Evolutionary conservation across 1,140 invertebrate species (phyloP).

Genomic region (Nebria ingens): DNA sequence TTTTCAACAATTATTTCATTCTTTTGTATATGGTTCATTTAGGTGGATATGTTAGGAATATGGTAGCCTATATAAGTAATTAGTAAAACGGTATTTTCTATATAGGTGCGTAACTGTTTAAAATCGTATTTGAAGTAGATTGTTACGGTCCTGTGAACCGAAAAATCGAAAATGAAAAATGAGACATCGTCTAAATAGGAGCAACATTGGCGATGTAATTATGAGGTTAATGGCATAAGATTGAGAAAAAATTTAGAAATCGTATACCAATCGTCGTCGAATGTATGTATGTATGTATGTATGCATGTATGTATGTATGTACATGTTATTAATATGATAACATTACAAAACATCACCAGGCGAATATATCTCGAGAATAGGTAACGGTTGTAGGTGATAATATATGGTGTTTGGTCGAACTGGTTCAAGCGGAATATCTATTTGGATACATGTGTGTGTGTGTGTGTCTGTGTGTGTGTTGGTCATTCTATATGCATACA

Average conservation of each 20-base stretch:
- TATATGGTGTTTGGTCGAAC: background rate
- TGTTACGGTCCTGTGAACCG: background rate
- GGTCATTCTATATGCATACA: too few species aligned
- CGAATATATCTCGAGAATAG: too few species aligned
- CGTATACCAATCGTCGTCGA: too few species aligned
- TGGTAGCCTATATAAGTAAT: too few species aligned
- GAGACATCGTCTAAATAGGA: background rate
- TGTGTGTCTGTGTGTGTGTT: background rate
- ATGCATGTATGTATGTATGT: too few species aligned
- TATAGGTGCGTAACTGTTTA: too few species aligned
- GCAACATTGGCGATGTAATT: background rate
- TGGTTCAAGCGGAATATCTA: background rate
- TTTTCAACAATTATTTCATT: too few species aligned
- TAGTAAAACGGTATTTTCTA: too few species aligned
- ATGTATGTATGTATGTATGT: too few species aligned
- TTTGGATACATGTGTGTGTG: background rate
- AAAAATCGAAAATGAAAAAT: background rate
- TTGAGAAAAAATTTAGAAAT: background rate
- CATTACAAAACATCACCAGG: background rate
- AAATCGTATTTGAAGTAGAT: too few species aligned
- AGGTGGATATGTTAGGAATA: too few species aligned
- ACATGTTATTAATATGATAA: background rate
- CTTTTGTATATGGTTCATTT: too few species aligned
- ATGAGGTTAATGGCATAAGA: background rate
- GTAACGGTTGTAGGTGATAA: background rate